Percentiles rank a stretch among this genome's conserved stretches.
Evolutionary conservation across 2,797 vertebrate genomes (phyloP).

Genomic region (Glossophaga mutica): DNA sequence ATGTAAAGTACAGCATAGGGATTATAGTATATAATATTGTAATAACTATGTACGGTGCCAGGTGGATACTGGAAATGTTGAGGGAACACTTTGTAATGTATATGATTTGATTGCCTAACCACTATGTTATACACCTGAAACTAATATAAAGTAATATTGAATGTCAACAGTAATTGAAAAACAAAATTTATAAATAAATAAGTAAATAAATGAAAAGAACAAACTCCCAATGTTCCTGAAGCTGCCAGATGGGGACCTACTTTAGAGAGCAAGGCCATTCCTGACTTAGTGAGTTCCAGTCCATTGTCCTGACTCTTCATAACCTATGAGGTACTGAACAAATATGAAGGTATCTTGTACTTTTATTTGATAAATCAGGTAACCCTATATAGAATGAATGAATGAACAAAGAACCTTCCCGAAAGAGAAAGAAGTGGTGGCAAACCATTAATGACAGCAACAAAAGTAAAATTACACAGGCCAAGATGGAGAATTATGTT

Average conservation of each 20-base stretch:
- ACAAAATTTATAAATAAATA: background rate
- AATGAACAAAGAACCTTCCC: conserved; percentile 26
- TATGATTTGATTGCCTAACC: background rate
- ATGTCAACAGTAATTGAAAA: background rate
- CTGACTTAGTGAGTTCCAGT: background rate
- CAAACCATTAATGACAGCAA: background rate
- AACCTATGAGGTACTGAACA: conserved; percentile 11
- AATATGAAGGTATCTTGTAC: background rate
- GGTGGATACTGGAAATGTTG: background rate
- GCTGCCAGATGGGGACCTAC: background rate
- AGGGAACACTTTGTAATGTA: background rate
- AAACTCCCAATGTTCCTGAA: background rate
- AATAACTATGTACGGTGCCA: background rate
- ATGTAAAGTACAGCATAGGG: background rate
- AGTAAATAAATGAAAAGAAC: background rate
- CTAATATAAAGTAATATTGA: background rate
- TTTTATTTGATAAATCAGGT: conserved; percentile 40
- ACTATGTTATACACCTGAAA: background rate
- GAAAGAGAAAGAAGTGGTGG: background rate
- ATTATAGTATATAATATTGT: background rate
- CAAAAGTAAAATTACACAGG: conserved; percentile 28
- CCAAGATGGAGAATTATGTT: background rate
- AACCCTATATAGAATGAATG: conserved; percentile 18
- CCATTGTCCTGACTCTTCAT: background rate
- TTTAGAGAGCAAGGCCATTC: background rate